Conservation (phyloP, 2,888 invertebrate genomes). For the Fragum whitleyi region DNA sequence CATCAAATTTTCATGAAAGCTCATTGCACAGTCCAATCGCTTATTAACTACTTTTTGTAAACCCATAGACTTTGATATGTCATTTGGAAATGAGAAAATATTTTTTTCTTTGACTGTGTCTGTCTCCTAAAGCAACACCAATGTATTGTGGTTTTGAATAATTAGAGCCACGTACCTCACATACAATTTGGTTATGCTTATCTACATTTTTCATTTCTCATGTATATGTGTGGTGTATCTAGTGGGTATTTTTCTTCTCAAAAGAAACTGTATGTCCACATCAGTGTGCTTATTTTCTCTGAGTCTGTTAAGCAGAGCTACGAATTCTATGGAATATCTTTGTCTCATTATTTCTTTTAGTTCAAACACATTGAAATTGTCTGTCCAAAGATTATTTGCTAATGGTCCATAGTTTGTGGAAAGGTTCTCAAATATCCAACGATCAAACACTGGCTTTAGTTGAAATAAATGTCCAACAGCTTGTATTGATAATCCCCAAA, state of each 20-base stretch:
- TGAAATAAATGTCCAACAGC: constrained; percentile 48
- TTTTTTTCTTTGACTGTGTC: neutral
- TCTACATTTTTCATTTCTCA: neutral
- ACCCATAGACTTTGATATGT: neutral
- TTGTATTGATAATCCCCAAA: constrained; percentile 53
- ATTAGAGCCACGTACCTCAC: no score
- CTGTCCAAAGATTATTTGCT: constrained; percentile 54
- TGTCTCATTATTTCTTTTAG: constrained; percentile 50
- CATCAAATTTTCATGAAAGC: neutral
- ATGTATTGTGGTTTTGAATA: no score
- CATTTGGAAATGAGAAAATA: neutral
- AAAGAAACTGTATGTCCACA: neutral
- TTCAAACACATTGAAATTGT: no score
- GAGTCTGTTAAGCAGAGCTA: neutral
- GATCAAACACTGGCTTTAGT: constrained; percentile 51
- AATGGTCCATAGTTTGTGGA: neutral
- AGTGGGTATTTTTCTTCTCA: no score
- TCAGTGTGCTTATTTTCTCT: neutral
- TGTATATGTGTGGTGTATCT: neutral
- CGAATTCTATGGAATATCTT: neutral
- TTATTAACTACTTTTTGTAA: neutral
- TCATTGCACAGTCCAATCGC: neutral
- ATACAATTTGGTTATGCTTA: no score
- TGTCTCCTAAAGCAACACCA: no score
- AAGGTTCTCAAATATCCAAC: constrained; percentile 41